Evolutionary conservation across 2,797 vertebrate species (phyloP), one percentile per base, ranked within the genome.

Genomic region (Sebastes ruberrimus): DNA sequence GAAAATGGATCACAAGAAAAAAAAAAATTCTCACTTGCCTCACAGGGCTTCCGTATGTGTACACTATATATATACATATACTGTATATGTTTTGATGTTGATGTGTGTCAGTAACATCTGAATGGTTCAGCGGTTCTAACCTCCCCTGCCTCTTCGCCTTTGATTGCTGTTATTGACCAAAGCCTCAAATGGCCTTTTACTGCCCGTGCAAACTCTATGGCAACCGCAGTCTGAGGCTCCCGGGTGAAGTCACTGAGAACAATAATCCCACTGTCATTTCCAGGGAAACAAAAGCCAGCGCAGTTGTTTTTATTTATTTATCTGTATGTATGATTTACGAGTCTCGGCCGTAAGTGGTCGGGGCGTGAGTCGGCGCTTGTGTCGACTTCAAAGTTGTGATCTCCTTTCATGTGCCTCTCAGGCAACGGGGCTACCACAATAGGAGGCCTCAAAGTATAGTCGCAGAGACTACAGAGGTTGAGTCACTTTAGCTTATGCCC

Each of bases 301-400:
- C 38, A 49, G 80, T 81, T 78, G 71, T 89, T 88, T 84, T 85
- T 74, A 80, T 88, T 85, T 85, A 78, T 91, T 86, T 86, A 83
- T 84, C 64, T 67, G 76, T 53, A 57, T 75, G 74, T 86, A 86
- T 90, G 88, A 92, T 90, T 89, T 70, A 55, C 46, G n/a, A 28
- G 76, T 65, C 78, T 28, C 7, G 20, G 59, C 64, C 13, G 9
- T 75, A 85, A 92, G 81, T 88, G 89, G 79, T 84, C 75, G 5
- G 87, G 85, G 33, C 28, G 67, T 69, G 83, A 84, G 76, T 87
- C 71, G 67, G 82, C 2, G 80, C 84, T 83, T 20, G 78, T 74
- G 77, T 88, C 30, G 57, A 92, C 93, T 93, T 95, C 93, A 94
- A 94, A 94, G 93, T 92, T 92, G 71, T 30, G 56, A 38, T 78